These are phyloP conservation scores for Polydrusus cervinus DNA, from an alignment of 2,888 invertebrate genomes.

Conservation along the genomic window DNA sequence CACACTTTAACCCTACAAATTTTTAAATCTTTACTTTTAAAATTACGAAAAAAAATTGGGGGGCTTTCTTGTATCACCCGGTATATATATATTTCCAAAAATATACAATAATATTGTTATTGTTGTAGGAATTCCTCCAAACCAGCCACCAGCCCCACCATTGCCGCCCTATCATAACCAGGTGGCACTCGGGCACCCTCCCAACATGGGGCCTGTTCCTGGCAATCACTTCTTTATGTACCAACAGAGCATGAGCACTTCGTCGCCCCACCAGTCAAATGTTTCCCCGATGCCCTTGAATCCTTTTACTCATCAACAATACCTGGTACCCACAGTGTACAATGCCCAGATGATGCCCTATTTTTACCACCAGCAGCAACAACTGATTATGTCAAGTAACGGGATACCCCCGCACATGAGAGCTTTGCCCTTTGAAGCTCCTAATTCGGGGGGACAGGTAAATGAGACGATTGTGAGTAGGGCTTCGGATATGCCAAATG, in stretches of 20 bases:
- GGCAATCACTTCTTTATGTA: constrained; percentile 73
- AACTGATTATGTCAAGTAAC: constrained; percentile 73
- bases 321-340: constrained; percentile 71
- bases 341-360: constrained; percentile 75
- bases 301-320: constrained; percentile 74
- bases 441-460: constrained; percentile 24
- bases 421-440: constrained; percentile 62
- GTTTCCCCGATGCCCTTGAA: constrained; percentile 68
- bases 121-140: constrained; percentile 28
- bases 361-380: constrained; percentile 73
- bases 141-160: constrained; percentile 33
- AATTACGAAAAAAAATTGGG: too few species aligned
- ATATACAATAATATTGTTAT: not conserved
- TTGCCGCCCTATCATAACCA: constrained; percentile 49
- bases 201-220: constrained; percentile 66
- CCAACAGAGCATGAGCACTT: constrained; percentile 74
- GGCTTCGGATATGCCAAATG: constrained; percentile 11
- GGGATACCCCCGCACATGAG: constrained; percentile 67
- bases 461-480: constrained; percentile 13
- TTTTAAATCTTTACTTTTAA: too few species aligned
- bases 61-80: too few species aligned
- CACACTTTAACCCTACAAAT: too few species aligned
- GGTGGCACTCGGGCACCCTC: constrained; percentile 52
- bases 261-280: constrained; percentile 64
- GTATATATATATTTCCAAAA: too few species aligned